Evolutionary conservation across 2,797 vertebrate genomes (phyloP).

Genomic region (Sebastes steindachneri): DNA sequence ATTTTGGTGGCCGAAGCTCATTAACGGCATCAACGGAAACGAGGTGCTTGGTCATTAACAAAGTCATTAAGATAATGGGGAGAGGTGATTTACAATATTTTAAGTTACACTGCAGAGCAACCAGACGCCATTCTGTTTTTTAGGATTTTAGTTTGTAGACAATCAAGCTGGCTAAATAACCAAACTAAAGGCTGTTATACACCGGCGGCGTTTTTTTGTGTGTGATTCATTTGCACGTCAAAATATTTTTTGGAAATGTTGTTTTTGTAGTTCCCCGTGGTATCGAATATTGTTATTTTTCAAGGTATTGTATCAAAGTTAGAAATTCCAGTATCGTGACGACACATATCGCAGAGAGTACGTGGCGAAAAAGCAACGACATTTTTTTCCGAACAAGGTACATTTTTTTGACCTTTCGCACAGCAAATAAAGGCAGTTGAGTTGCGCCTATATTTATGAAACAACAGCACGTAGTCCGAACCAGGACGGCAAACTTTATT

Average conservation of each 20-base stretch:
- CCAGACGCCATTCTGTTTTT: neutral
- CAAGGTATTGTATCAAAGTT: too few relatives aligned
- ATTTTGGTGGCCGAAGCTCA: constrained; percentile 43
- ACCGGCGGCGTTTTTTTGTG: accelerated
- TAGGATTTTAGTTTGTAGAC: neutral
- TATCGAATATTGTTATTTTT: too few relatives aligned
- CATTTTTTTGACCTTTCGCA: accelerated
- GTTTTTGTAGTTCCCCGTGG: neutral
- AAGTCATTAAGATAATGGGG: constrained; percentile 47
- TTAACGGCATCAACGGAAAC: constrained; percentile 40
- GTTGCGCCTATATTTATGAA: neutral
- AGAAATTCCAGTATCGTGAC: too few relatives aligned
- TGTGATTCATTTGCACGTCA: neutral
- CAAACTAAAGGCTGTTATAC: neutral
- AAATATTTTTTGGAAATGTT: neutral
- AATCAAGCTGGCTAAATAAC: constrained; percentile 6
- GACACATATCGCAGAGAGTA: neutral
- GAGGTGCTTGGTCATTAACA: constrained; percentile 45
- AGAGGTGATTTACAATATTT: constrained; percentile 31
- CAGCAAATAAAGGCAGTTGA: too few relatives aligned
- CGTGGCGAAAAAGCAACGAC: neutral
- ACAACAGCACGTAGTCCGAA: neutral
- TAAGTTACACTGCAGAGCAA: constrained; percentile 6
- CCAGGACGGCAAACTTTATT: neutral
- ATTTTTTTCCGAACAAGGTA: neutral